These are phyloP conservation scores for Enhydra lutris DNA, from an alignment of 2,113 vertebrate genomes.

Conservation along the genomic window DNA sequence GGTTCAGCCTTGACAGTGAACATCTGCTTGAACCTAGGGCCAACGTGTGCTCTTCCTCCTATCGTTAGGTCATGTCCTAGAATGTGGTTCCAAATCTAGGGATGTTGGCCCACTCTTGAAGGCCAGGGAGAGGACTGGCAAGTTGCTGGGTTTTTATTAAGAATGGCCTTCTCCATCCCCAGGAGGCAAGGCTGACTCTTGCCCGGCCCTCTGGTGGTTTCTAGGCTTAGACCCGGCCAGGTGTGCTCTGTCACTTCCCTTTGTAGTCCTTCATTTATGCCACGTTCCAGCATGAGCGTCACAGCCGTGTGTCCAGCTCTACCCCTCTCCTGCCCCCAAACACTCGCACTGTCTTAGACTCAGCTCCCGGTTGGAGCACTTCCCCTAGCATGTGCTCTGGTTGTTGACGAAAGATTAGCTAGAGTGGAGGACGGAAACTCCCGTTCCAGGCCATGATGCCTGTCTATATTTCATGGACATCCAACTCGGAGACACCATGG, in stretches of 20 bases:
- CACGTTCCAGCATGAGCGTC: background rate
- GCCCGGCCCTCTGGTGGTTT: accelerated
- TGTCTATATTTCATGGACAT: background rate
- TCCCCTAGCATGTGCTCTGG: background rate
- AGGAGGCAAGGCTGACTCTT: background rate
- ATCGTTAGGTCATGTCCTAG: conserved; percentile 3
- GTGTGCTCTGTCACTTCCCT: background rate
- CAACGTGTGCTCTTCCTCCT: conserved; percentile 16
- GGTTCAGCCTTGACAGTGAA: conserved; percentile 18
- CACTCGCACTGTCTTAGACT: background rate
- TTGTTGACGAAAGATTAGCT: background rate
- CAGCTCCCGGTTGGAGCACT: background rate
- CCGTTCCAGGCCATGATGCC: background rate
- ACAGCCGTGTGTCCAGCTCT: background rate
- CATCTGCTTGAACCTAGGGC: conserved; percentile 32
- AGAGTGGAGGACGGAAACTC: background rate
- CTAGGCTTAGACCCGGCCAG: background rate
- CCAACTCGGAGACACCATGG: background rate
- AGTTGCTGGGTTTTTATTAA: conserved; percentile 19
- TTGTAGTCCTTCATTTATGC: accelerated
- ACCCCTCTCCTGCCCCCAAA: background rate
- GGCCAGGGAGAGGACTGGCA: background rate
- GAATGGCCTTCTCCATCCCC: background rate
- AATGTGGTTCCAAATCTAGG: background rate
- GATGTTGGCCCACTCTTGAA: background rate